Evolutionary conservation across 2,888 invertebrate species (phyloP).

Genomic region (Parelbella ahira): DNA sequence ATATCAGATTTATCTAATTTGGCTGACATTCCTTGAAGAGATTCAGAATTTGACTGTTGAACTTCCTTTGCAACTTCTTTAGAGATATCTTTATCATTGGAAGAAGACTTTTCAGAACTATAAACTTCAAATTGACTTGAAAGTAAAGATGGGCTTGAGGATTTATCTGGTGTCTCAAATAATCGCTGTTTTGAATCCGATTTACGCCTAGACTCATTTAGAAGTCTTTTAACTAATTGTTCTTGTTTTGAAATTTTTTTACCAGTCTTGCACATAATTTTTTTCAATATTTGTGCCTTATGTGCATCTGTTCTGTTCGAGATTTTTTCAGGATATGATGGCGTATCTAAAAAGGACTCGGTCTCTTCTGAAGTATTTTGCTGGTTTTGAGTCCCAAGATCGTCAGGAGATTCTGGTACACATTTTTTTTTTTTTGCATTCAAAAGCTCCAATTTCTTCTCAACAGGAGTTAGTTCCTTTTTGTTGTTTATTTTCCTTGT

Average conservation of each 20-base stretch:
- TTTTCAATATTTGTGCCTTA: slow-evolving; percentile 19
- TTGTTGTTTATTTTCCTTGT: background rate
- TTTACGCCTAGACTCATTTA: slow-evolving; percentile 3
- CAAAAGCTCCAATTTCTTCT: slow-evolving; percentile 12
- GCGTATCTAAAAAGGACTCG: slow-evolving; percentile 4
- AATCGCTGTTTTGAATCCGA: no score
- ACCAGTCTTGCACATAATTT: slow-evolving; percentile 14
- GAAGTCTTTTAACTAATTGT: slow-evolving; percentile 4
- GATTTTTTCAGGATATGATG: slow-evolving; percentile 7
- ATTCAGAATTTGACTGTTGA: no score
- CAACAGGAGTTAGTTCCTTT: slow-evolving; percentile 1
- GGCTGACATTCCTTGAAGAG: no score
- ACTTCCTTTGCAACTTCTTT: no score
- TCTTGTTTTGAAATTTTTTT: slow-evolving; percentile 16
- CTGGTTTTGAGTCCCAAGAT: no score
- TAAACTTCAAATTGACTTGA: no score
- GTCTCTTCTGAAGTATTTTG: slow-evolving; percentile 16
- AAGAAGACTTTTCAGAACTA: no score
- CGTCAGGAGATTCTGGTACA: slow-evolving; percentile 26
- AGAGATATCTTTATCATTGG: no score
- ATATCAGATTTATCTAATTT: no score
- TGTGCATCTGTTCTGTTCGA: slow-evolving; percentile 17
- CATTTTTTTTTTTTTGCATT: slow-evolving; percentile 14
- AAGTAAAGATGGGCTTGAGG: no score
- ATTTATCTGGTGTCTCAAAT: no score